These are phyloP conservation scores for Pemphredon lugubris DNA, from an alignment of 2,888 invertebrate species.

Conservation along the genomic window DNA sequence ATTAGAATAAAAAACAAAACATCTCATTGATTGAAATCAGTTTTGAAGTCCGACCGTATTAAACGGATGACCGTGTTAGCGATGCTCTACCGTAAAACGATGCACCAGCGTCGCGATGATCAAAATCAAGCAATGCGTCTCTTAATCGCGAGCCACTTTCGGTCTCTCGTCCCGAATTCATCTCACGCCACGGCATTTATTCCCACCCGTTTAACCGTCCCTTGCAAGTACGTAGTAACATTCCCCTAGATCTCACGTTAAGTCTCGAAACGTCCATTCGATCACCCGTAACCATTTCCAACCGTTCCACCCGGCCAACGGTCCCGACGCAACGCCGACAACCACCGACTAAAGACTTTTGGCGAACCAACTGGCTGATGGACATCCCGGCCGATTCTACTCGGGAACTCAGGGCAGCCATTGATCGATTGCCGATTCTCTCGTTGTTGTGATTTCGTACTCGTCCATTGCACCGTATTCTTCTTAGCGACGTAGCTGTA, in stretches of 20 bases:
- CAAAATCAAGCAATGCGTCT: no score
- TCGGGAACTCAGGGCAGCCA: constrained; percentile 47
- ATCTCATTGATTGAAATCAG: no score
- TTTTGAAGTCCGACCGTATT: no score
- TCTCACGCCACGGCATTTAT: no score
- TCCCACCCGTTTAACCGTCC: no score
- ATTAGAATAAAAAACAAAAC: no score
- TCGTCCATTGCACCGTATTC: constrained; percentile 66
- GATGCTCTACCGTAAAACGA: no score
- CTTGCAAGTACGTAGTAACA: neutral
- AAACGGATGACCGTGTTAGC: no score
- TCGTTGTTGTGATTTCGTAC: constrained; percentile 65
- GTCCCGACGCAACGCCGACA: constrained; percentile 79
- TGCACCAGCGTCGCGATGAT: no score
- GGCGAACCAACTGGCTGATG: constrained; percentile 64
- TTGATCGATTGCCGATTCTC: constrained; percentile 65
- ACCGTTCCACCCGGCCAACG: constrained; percentile 76
- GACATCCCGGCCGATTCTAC: constrained; percentile 55
- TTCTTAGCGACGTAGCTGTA: constrained; percentile 46
- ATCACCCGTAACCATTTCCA: constrained; percentile 3
- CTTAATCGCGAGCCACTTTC: no score
- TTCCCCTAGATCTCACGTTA: constrained; percentile 15
- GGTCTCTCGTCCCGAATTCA: no score
- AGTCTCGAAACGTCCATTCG: neutral
- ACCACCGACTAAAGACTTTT: constrained; percentile 65